Evolutionary conservation across 1,140 invertebrate genomes (phyloP).

Genomic region (Aphidius ervi): DNA sequence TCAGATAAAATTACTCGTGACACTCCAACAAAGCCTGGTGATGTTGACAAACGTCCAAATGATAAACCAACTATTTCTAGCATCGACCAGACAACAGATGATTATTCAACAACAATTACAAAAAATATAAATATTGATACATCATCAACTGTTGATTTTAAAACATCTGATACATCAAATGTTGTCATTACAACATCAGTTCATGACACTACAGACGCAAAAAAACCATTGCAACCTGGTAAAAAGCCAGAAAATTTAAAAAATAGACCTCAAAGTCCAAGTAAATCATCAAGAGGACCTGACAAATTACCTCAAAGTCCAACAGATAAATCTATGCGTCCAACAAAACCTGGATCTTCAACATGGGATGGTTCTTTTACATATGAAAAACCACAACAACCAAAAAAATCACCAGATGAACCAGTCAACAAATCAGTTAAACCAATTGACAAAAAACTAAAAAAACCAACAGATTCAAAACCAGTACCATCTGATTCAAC

Average conservation of each 20-base stretch:
- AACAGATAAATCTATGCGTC: slow-evolving; percentile 16
- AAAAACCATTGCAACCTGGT: not conserved
- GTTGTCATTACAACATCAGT: slow-evolving; percentile 15
- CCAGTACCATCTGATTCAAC: slow-evolving; percentile 15
- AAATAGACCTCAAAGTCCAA: slow-evolving; percentile 8
- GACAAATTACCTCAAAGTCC: slow-evolving; percentile 28
- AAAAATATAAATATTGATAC: slow-evolving; percentile 19
- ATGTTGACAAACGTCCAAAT: slow-evolving; percentile 6
- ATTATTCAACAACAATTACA: slow-evolving; percentile 12
- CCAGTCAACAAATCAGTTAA: slow-evolving; percentile 17
- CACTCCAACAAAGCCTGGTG: not conserved
- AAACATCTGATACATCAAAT: slow-evolving; percentile 15
- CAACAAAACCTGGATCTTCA: slow-evolving; percentile 24
- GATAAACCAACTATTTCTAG: slow-evolving; percentile 4
- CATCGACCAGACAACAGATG: slow-evolving; percentile 9
- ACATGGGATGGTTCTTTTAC: slow-evolving; percentile 29
- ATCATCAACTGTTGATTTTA: slow-evolving; percentile 15
- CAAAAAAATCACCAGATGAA: slow-evolving; percentile 19
- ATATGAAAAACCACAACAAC: slow-evolving; percentile 26
- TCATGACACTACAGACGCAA: slow-evolving; percentile 15
- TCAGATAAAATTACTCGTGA: not conserved
- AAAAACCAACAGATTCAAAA: slow-evolving; percentile 4
- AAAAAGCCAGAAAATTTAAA: slow-evolving; percentile 15
- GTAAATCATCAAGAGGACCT: slow-evolving; percentile 11
- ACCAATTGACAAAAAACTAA: not conserved